Conservation (phyloP, 2,888 invertebrate genomes). For the Limnephilus auricula region DNA sequence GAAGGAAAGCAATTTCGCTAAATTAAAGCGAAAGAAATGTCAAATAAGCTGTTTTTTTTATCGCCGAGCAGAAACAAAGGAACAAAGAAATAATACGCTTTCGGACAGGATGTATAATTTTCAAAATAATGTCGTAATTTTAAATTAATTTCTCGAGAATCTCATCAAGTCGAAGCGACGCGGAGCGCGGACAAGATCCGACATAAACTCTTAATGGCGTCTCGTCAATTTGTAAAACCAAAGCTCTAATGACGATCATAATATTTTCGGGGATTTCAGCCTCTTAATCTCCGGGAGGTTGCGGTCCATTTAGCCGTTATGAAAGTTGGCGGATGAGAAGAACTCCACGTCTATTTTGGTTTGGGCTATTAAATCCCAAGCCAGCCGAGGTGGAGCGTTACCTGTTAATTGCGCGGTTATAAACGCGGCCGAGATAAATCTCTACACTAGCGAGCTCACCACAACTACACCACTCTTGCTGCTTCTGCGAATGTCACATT, state of each 20-base stretch:
- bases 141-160: conserved; percentile 49
- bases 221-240: conserved; percentile 49
- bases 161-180: conserved; percentile 48
- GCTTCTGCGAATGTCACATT: conserved; percentile 59
- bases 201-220: conserved; percentile 45
- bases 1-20: conserved; percentile 5
- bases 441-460: not conserved
- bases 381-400: conserved; percentile 58
- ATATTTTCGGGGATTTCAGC: conserved; percentile 48
- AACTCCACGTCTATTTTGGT: conserved; percentile 51
- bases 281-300: conserved; percentile 50
- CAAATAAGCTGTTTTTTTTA: not conserved
- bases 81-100: not conserved
- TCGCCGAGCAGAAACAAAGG: not conserved
- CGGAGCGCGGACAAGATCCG: conserved; percentile 36
- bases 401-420: conserved; percentile 61
- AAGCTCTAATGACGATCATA: conserved; percentile 49
- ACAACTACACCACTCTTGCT: not conserved
- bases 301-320: conserved; percentile 58
- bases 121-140: conserved; percentile 14
- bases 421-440: conserved; percentile 58
- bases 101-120: not conserved
- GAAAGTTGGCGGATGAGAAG: conserved; percentile 54
- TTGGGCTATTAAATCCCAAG: conserved; percentile 51
- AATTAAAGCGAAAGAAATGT: not conserved